Evolutionary conservation across 2,888 invertebrate species (phyloP).

Genomic region (Troides helena): DNA sequence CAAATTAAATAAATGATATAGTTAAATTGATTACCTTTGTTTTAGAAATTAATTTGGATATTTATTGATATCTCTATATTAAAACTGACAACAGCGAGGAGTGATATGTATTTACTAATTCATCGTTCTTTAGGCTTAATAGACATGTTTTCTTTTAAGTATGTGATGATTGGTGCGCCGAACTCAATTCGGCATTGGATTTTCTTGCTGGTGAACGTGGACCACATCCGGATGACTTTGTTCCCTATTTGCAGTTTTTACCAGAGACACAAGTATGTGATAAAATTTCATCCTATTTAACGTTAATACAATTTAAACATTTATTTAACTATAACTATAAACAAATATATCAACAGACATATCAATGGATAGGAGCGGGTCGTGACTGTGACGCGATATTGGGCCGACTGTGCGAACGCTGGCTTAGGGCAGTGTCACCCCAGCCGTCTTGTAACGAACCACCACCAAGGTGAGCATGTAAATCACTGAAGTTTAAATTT

Average conservation of each 20-base stretch:
- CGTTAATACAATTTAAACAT: neutral
- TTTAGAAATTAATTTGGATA: no score
- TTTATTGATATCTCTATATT: no score
- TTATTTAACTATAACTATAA: neutral
- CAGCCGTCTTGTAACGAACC: slow-evolving; percentile 49
- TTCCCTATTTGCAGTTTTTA: slow-evolving; percentile 93
- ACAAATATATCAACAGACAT: slow-evolving; percentile 64
- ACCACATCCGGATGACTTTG: slow-evolving; percentile 91
- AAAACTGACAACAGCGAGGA: no score
- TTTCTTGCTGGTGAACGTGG: slow-evolving; percentile 91
- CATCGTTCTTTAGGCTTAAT: neutral
- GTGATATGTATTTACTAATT: no score
- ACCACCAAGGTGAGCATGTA: slow-evolving; percentile 51
- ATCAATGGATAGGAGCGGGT: slow-evolving; percentile 97
- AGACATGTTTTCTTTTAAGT: slow-evolving; percentile 46
- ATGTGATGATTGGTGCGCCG: slow-evolving; percentile 86
- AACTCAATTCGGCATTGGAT: slow-evolving; percentile 88
- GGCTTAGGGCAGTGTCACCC: slow-evolving; percentile 83
- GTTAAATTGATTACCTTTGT: neutral
- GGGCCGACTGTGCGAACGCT: slow-evolving; percentile 87
- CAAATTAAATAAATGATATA: neutral
- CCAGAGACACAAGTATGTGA: slow-evolving; percentile 78
- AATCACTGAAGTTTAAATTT: neutral
- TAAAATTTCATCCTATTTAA: neutral
- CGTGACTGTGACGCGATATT: slow-evolving; percentile 92